These are phyloP conservation scores for Semnornis frantzii DNA, from an alignment of 2,113 vertebrate species.

Conservation along the genomic window DNA sequence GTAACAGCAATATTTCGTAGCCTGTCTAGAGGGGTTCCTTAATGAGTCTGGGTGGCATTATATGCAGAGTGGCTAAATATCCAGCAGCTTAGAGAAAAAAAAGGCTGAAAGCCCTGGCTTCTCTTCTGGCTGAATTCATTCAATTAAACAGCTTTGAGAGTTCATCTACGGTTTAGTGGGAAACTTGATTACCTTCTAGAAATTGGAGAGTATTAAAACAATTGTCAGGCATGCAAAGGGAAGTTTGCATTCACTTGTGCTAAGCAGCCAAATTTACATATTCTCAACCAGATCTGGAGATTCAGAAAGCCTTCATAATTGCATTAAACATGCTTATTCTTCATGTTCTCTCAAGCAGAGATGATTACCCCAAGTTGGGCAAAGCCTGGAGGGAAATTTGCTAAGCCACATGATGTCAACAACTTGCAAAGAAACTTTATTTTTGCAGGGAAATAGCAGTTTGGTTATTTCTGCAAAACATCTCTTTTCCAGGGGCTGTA, in stretches of 20 bases:
- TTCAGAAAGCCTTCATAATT: slow-evolving; percentile 67
- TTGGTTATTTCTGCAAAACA: not conserved
- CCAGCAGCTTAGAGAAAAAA: slow-evolving; percentile 67
- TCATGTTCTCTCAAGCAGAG: slow-evolving; percentile 50
- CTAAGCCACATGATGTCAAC: slow-evolving; percentile 53
- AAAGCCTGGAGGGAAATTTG: slow-evolving; percentile 53
- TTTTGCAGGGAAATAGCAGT: not conserved
- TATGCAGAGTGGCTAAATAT: slow-evolving; percentile 76
- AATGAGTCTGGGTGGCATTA: slow-evolving; percentile 54
- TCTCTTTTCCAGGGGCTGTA: not conserved
- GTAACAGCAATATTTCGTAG: not conserved
- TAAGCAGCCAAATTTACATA: slow-evolving; percentile 67
- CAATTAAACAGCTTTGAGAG: slow-evolving; percentile 77
- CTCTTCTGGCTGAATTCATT: slow-evolving; percentile 79
- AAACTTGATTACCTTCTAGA: slow-evolving; percentile 71
- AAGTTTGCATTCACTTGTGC: slow-evolving; percentile 67
- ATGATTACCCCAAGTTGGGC: slow-evolving; percentile 63
- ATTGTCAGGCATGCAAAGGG: slow-evolving; percentile 57
- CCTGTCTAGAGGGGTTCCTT: not conserved
- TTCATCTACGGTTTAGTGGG: slow-evolving; percentile 65
- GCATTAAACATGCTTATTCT: slow-evolving; percentile 74
- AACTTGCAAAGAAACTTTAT: slow-evolving; percentile 17
- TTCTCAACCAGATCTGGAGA: slow-evolving; percentile 51
- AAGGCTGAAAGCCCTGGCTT: slow-evolving; percentile 70
- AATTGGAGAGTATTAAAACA: slow-evolving; percentile 70